These are phyloP conservation scores for Leucozona laternaria DNA, from an alignment of 2,888 invertebrate species.

Conservation along the genomic window DNA sequence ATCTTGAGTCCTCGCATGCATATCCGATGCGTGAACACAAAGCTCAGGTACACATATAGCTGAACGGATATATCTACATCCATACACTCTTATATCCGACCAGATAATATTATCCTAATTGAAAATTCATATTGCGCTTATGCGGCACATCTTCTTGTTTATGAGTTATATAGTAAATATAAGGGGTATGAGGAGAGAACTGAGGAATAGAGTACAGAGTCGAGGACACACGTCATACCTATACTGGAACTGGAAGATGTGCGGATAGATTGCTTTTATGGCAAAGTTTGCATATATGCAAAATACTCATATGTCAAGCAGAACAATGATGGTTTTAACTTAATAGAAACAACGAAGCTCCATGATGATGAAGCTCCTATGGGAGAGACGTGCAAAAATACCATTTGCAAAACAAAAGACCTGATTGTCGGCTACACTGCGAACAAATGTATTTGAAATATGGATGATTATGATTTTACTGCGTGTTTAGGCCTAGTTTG, in stretches of 20 bases:
- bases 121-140: conserved; percentile 61
- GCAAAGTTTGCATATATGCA: conserved; percentile 30
- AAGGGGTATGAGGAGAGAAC: background rate
- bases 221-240: background rate
- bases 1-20: conserved; percentile 16
- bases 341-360: conserved; percentile 35
- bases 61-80: too few species aligned
- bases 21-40: conserved; percentile 50
- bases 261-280: conserved; percentile 33
- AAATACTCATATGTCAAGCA: conserved; percentile 42
- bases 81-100: conserved; percentile 26
- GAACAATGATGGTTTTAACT: conserved; percentile 45
- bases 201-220: background rate
- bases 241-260: background rate
- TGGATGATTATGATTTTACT: background rate
- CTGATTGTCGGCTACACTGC: conserved; percentile 16
- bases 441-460: conserved; percentile 9
- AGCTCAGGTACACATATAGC: conserved; percentile 11
- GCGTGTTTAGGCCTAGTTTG: background rate
- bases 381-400: conserved; percentile 14
- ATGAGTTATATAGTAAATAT: conserved; percentile 6
- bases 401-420: conserved; percentile 4
- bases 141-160: conserved; percentile 46
- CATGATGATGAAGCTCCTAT: background rate
- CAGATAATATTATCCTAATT: conserved; percentile 63